Evolutionary conservation across 2,888 invertebrate genomes (phyloP), one percentile per base, ranked within the genome.

Genomic region (Cetonia aurata): DNA sequence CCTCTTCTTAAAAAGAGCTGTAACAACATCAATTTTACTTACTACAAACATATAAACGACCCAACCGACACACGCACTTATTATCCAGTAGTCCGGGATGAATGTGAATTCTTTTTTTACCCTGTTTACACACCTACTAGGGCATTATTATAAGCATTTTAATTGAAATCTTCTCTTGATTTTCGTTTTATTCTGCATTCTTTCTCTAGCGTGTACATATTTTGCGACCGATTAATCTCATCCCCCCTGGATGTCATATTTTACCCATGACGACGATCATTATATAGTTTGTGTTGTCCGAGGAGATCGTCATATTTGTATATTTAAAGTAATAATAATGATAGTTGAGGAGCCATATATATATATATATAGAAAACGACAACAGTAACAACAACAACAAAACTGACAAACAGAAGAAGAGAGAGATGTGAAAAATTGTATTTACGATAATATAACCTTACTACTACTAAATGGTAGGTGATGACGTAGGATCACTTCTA

Each of bases 61-160:
- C 6, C 42, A 9, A 57, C 19, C 42, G 17, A 17, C 33, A n/a
- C 3, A 50, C 10, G 50, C 31, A 48, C 33, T 37, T 13, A 50
- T 37, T 37, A 37, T 31, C 33, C 68, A 57, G n/a, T n/a, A n/a
- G 70, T 70, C 70, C 72, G 70, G 72, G 72, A 70, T 70, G 70
- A 67, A 37, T 10, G 10, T 37, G 37, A 62, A 62, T 60, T 72
- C 56, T 70, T 67, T 72, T 25, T 31, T 67, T 44, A 70, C 67
- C 70, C 72, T 70, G 67, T 70, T 72, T 70, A 70, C 67, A 68
- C 70, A 37, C 31, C 69, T 70, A n/a, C n/a, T n/a, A 70, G 70
- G 70, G 70, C 62, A 70, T 62, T 70, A 70, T 72, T 67, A 70
- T 72, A 70, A 70, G 48, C 60, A 62, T 70, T 67, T 70, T 67